Base-by-base conservation (phyloP, 2,888 invertebrate genomes). In the Scotopteryx bipunctaria region DNA sequence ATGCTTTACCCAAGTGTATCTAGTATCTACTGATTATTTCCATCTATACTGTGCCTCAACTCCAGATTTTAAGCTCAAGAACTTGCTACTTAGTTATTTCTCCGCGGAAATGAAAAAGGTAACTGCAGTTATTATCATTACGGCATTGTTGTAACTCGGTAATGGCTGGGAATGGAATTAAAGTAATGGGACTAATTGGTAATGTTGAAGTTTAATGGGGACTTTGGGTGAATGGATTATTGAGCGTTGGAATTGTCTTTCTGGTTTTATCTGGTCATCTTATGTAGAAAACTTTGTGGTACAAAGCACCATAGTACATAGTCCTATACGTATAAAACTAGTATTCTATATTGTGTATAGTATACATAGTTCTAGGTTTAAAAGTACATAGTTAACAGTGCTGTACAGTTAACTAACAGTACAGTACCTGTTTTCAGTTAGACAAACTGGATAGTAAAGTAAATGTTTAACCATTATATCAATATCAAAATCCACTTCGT, bases 11-110 rank as follows among this genome's bases (percentile, higher is more conserved):
- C 8, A 2, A 25, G 1, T 9, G 25, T 1, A 1, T 21, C 1
- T 8, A 25, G 25, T 27, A 27, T 27, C 42, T 49, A 29, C 5
- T 25, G 31, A 14, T 1, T 17, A 9, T 5, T 14, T 4, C n/a
- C 16, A 17, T 27, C n/a, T 21, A 17, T 27, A 43, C 23, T 32
- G 25, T 31, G 40, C 59, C 61, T 62, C 55, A 67, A 68, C 67
- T 65, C 59, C 61, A 66, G 61, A 54, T 57, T 56, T 53, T 52
- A 54, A 59, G 60, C 61, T 56, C 45, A 51, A 55, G 51, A 63
- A 57, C 48, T 56, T 45, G 44, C 55, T 57, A 57, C 55, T 62
- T 63, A 48, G 50, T 56, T 58, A 51, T 53, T 55, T 51, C 43
- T 51, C 31, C 23, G 32, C 41, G 42, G 45, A 55, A 59, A 57